These are phyloP conservation scores for Anableps anableps DNA, from an alignment of 2,797 vertebrate genomes.

Conservation along the genomic window DNA sequence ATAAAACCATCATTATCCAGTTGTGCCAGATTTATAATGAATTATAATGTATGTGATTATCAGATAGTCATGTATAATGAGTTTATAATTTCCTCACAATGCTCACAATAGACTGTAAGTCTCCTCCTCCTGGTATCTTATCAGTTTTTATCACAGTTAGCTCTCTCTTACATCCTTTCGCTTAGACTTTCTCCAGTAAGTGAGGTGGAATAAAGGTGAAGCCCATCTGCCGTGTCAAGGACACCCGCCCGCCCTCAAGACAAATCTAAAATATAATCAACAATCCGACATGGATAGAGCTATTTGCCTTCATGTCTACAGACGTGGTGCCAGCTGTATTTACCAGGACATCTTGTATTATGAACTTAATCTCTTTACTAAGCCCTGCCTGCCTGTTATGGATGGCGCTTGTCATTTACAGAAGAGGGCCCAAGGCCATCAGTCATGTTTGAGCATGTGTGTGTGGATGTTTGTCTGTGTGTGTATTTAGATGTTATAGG, in stretches of 20 bases:
- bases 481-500: constrained; percentile 23
- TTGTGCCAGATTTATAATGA: constrained; percentile 62
- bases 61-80: constrained; percentile 62
- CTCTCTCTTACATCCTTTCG: constrained; percentile 55
- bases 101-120: constrained; percentile 59
- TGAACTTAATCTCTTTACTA: constrained; percentile 79
- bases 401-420: constrained; percentile 80
- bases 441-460: constrained; percentile 56
- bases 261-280: constrained; percentile 52
- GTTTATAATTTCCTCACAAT: constrained; percentile 59
- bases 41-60: constrained; percentile 62
- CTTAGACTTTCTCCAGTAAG: constrained; percentile 57
- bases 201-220: constrained; percentile 68
- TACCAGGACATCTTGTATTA: constrained; percentile 71
- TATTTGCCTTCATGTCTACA: constrained; percentile 58
- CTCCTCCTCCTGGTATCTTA: constrained; percentile 61
- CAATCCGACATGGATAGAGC: constrained; percentile 58
- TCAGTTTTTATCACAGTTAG: constrained; percentile 61
- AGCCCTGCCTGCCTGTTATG: constrained; percentile 73
- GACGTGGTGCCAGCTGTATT: constrained; percentile 77
- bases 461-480: constrained; percentile 24
- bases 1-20: constrained; percentile 64
- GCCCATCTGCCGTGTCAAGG: constrained; percentile 48
- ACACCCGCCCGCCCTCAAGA: constrained; percentile 31
- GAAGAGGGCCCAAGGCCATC: constrained; percentile 69